Percentiles rank a stretch among this genome's conserved stretches.
Evolutionary conservation across 1,140 invertebrate species (phyloP).

Genomic region (Brachionus manjavacas): DNA sequence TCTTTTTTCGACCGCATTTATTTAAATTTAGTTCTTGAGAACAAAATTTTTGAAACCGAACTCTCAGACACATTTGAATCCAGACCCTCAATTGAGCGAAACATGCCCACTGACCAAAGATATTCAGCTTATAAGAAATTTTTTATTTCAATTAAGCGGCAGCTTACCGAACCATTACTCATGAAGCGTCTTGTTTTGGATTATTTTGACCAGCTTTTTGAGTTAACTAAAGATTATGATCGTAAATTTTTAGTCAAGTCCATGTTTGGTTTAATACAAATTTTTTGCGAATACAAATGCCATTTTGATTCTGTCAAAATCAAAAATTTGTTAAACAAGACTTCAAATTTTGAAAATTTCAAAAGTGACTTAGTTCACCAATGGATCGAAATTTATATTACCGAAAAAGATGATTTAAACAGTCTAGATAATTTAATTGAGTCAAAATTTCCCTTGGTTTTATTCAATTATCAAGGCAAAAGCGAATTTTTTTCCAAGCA

Average conservation of each 20-base stretch:
- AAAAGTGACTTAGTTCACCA: neutral
- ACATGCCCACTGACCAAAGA: neutral
- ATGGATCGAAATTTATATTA: constrained; percentile 12
- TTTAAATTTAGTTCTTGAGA: neutral
- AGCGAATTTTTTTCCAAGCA: neutral
- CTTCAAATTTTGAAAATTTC: neutral
- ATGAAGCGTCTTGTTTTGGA: neutral
- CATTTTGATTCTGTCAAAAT: neutral
- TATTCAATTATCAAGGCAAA: neutral
- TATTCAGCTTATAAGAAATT: constrained; percentile 18
- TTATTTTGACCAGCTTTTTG: neutral
- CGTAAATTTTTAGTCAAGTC: neutral
- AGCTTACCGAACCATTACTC: neutral
- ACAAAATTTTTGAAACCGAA: constrained; percentile 22
- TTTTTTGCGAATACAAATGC: neutral
- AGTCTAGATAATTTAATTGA: neutral
- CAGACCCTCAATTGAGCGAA: neutral
- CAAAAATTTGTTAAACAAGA: neutral
- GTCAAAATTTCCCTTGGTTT: neutral
- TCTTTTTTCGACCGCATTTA: constrained; percentile 7
- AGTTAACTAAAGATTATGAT: neutral
- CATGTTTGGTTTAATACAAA: constrained; percentile 14
- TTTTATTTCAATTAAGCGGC: neutral
- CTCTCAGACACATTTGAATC: neutral
- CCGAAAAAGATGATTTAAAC: neutral